phyloP scores from a whole-genome alignment of 1,140 invertebrate genomes.

The Drosophila kurseongensis region DNA sequence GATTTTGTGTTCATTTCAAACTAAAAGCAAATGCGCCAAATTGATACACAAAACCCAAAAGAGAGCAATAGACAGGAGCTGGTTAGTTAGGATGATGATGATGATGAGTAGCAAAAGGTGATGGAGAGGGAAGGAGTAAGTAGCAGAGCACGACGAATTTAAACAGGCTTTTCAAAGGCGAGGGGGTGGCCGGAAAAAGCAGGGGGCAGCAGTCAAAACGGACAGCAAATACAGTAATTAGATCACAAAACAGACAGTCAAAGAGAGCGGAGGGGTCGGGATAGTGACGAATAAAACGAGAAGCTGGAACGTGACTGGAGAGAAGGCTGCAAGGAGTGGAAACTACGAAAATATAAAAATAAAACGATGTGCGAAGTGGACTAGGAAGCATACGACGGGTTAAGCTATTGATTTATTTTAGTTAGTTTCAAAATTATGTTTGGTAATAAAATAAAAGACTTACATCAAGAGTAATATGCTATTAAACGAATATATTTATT shows the following conservation, averaged over 20 bases:
- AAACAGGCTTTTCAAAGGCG: slow-evolving; percentile 31
- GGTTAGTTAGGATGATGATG: slow-evolving; percentile 8
- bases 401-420: background rate
- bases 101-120: background rate
- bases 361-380: slow-evolving; percentile 42
- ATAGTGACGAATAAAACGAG: slow-evolving; percentile 33
- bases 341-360: background rate
- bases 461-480: too few species aligned
- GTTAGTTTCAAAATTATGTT: too few species aligned
- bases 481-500: too few species aligned
- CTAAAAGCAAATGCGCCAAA: slow-evolving; percentile 71
- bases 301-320: slow-evolving; percentile 56
- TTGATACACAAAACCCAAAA: slow-evolving; percentile 42
- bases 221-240: slow-evolving; percentile 82
- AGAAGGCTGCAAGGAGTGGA: slow-evolving; percentile 30
- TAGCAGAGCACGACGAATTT: slow-evolving; percentile 31
- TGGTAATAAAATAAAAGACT: too few species aligned
- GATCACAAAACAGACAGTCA: slow-evolving; percentile 70
- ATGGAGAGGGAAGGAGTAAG: slow-evolving; percentile 18
- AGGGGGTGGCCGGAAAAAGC: slow-evolving; percentile 9
- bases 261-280: slow-evolving; percentile 20
- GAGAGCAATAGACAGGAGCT: slow-evolving; percentile 14
- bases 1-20: slow-evolving; percentile 42
- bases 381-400: slow-evolving; percentile 33
- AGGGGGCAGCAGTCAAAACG: slow-evolving; percentile 66